Conservation (phyloP, 37 sponge, comb jelly and placozoan species). For the Axinella damicornis region DNA sequence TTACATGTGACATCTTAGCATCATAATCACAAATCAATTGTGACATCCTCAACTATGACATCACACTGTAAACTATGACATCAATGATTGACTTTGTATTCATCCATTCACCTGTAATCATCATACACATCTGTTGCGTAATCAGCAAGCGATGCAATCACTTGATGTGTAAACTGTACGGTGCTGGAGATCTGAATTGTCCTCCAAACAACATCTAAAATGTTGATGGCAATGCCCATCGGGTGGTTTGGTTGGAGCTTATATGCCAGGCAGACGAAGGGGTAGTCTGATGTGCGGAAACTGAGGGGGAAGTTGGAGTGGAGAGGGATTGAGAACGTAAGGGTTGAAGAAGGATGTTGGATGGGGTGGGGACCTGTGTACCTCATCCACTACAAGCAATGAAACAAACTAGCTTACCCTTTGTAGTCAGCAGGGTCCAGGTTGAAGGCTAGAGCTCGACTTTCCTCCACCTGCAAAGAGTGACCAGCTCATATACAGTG, state of each 20-base stretch:
- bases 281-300: slow-evolving; percentile 18
- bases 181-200: slow-evolving; percentile 1
- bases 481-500: no score
- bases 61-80: no score
- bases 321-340: no score
- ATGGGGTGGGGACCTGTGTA: no score
- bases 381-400: no score
- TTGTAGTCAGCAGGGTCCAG: not conserved
- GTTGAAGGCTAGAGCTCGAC: slow-evolving; percentile 1
- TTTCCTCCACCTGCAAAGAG: slow-evolving; percentile 10
- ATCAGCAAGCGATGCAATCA: not conserved
- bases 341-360: no score
- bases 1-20: no score
- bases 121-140: not conserved
- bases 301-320: not conserved
- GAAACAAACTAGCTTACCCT: slow-evolving; percentile 7
- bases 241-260: slow-evolving; percentile 66
- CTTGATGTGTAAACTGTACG: not conserved
- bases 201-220: slow-evolving; percentile 24
- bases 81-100: not conserved
- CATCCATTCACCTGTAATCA: slow-evolving; percentile 44
- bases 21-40: no score
- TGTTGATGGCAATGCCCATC: slow-evolving; percentile 9
- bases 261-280: slow-evolving; percentile 82
- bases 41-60: no score